Conservation (phyloP, 1,140 invertebrate genomes). For the Marisa cornuarietis region DNA sequence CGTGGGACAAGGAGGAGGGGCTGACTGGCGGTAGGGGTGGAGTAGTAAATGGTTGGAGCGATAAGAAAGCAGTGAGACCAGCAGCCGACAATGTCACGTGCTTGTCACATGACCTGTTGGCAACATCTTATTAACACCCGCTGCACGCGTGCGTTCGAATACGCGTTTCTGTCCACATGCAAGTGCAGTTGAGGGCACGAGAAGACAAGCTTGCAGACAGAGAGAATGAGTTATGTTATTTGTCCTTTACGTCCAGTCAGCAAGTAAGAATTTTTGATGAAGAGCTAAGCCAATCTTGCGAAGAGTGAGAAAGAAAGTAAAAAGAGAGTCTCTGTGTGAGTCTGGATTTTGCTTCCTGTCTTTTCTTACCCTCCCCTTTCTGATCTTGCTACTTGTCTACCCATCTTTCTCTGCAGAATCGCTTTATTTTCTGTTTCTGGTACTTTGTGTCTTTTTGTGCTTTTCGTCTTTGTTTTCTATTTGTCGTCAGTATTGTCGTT, state of each 20-base stretch:
- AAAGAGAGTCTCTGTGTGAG: background rate
- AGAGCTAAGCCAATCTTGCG: too few species aligned
- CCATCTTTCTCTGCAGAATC: too few species aligned
- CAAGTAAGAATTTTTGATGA: background rate
- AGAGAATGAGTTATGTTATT: background rate
- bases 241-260: background rate
- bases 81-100: background rate
- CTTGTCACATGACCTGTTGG: background rate
- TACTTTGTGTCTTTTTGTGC: too few species aligned
- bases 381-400: too few species aligned
- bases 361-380: too few species aligned
- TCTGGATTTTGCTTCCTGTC: background rate
- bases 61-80: background rate
- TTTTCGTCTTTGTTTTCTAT: too few species aligned
- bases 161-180: background rate
- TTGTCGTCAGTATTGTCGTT: too few species aligned
- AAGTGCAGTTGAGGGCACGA: background rate
- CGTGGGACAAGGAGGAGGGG: too few species aligned
- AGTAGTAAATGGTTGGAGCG: too few species aligned
- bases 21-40: too few species aligned
- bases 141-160: constrained; percentile 1
- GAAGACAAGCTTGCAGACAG: background rate
- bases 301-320: too few species aligned
- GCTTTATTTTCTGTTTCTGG: too few species aligned
- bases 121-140: background rate